Evolutionary conservation across 2,113 vertebrate species (phyloP).

Genomic region (Chamaea fasciata): DNA sequence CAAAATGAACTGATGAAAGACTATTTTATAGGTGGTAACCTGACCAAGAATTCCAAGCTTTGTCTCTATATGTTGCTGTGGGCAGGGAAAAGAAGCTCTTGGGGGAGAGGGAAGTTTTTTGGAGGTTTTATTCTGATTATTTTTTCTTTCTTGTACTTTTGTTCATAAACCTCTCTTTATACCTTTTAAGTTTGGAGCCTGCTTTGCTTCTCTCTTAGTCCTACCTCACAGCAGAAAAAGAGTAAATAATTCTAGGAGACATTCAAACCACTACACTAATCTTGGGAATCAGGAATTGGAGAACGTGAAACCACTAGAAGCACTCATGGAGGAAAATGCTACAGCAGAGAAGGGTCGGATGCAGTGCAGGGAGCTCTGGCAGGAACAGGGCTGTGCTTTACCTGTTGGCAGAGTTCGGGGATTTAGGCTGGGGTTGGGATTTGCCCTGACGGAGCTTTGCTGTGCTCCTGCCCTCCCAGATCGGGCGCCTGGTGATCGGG

Average conservation of each 20-base stretch:
- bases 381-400: background rate
- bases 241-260: background rate
- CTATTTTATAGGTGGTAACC: background rate
- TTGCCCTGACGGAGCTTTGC: background rate
- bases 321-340: background rate
- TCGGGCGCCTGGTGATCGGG: conserved; percentile 91
- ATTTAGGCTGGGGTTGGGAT: background rate
- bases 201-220: background rate
- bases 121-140: background rate
- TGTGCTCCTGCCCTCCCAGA: conserved; percentile 70
- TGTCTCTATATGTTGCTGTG: background rate
- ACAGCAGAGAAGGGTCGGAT: fast-evolving
- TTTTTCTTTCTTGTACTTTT: background rate
- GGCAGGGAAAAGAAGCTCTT: background rate
- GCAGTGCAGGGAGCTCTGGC: fast-evolving
- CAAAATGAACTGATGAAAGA: background rate
- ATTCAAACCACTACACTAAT: background rate
- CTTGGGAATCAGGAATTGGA: background rate
- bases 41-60: background rate
- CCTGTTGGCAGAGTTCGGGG: fast-evolving
- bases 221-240: background rate
- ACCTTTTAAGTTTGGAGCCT: background rate
- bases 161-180: background rate
- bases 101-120: background rate
- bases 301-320: background rate